Conservation (phyloP, 2,113 vertebrate species). For the Psephotus haematonotus region DNA sequence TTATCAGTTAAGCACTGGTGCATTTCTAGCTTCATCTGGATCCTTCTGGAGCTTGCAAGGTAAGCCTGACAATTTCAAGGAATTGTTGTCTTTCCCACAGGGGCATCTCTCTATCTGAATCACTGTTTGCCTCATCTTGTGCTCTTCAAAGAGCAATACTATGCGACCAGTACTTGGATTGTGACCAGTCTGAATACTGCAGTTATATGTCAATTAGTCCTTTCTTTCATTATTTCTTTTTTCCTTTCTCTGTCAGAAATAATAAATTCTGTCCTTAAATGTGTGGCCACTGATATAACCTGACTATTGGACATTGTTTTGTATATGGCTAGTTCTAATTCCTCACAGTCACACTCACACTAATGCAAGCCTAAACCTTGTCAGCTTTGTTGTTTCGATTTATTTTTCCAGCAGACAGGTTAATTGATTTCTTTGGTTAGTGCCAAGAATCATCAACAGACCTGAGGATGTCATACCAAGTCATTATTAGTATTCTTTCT, state of each 20-base stretch:
- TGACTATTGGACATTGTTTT: neutral
- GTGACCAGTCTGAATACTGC: neutral
- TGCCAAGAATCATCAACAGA: neutral
- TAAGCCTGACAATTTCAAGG: slow-evolving; percentile 1
- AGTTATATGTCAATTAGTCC: neutral
- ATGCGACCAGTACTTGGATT: neutral
- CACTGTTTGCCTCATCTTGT: neutral
- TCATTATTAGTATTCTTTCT: neutral
- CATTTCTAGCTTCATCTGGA: neutral
- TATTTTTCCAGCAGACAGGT: neutral
- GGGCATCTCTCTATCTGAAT: neutral
- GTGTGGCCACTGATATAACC: neutral
- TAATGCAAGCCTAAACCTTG: neutral
- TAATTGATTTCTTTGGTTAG: neutral
- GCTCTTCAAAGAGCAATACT: neutral
- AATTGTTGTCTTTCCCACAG: neutral
- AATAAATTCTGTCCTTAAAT: neutral
- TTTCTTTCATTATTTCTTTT: neutral
- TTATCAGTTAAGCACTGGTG: slow-evolving; percentile 1
- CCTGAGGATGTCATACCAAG: neutral
- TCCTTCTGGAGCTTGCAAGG: neutral
- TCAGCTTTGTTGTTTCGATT: neutral
- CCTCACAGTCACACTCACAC: neutral
- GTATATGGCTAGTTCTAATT: neutral
- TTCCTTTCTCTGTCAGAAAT: neutral